These are phyloP conservation scores for Phoebastria nigripes DNA, from an alignment of 2,797 vertebrate genomes.

Conservation along the genomic window DNA sequence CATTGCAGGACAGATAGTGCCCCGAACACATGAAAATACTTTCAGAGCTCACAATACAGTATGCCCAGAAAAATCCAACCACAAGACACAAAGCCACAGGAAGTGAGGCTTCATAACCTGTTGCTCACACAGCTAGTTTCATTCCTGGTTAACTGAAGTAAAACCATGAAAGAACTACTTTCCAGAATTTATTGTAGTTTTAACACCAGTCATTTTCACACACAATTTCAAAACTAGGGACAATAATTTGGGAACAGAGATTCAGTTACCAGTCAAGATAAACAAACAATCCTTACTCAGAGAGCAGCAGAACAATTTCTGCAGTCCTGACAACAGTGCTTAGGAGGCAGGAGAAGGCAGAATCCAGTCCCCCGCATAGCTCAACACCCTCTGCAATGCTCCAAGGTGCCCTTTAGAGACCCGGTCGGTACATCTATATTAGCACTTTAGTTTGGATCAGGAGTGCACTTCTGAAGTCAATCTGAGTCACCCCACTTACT, in stretches of 20 bases:
- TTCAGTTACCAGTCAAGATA: background rate
- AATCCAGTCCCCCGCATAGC: accelerated
- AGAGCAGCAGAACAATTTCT: background rate
- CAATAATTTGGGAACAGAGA: background rate
- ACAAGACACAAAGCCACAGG: slow-evolving; percentile 40
- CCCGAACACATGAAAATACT: background rate
- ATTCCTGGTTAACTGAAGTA: background rate
- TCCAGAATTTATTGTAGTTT: background rate
- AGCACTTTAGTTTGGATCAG: background rate
- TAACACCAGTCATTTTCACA: background rate
- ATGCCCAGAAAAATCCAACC: background rate
- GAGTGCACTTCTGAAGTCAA: background rate
- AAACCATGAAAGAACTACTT: background rate
- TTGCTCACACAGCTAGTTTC: background rate
- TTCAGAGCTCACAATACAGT: background rate
- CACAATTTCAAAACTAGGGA: background rate
- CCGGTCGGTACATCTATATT: background rate
- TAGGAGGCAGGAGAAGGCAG: background rate
- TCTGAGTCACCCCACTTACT: background rate
- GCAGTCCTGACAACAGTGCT: background rate
- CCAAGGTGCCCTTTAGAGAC: background rate
- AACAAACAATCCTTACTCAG: background rate
- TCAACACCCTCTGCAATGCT: background rate
- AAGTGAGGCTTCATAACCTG: slow-evolving; percentile 15
- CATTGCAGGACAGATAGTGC: background rate